Evolutionary conservation across 2,888 invertebrate species (phyloP).

Genomic region (Antheraea assamensis): DNA sequence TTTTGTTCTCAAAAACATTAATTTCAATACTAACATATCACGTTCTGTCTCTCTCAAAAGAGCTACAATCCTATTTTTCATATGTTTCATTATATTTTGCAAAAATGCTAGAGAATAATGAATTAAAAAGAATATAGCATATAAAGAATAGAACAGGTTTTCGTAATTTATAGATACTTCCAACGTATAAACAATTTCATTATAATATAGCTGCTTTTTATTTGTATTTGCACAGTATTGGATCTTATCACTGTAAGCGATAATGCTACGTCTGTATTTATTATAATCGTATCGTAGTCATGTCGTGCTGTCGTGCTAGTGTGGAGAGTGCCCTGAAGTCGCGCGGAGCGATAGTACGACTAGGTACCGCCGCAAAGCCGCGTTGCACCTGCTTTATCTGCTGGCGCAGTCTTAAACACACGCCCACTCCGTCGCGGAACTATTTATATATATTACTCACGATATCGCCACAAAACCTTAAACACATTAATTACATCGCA

Average conservation of each 20-base stretch:
- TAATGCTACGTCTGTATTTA: too few relatives aligned
- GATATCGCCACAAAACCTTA: not conserved
- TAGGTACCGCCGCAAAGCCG: not conserved
- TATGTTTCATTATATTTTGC: too few relatives aligned
- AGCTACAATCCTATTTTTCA: too few relatives aligned
- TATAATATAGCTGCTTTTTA: too few relatives aligned
- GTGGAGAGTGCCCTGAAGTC: not conserved
- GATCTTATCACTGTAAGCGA: too few relatives aligned
- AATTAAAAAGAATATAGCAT: too few relatives aligned
- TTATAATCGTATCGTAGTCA: not conserved
- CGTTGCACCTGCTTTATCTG: not conserved
- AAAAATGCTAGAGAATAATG: too few relatives aligned
- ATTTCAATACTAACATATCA: too few relatives aligned
- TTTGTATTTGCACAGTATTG: too few relatives aligned
- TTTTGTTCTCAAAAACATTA: too few relatives aligned
- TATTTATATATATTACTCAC: conserved; percentile 6
- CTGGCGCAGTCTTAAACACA: not conserved
- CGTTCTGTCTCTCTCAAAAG: too few relatives aligned
- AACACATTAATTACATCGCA: not conserved
- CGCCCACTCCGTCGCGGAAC: not conserved
- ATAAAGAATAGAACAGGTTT: not conserved
- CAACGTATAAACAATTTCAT: too few relatives aligned
- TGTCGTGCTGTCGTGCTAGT: not conserved
- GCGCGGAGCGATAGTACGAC: not conserved
- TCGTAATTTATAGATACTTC: not conserved